Evolutionary conservation across 1,140 invertebrate genomes (phyloP).

Genomic region (Andrena cerasifolii): DNA sequence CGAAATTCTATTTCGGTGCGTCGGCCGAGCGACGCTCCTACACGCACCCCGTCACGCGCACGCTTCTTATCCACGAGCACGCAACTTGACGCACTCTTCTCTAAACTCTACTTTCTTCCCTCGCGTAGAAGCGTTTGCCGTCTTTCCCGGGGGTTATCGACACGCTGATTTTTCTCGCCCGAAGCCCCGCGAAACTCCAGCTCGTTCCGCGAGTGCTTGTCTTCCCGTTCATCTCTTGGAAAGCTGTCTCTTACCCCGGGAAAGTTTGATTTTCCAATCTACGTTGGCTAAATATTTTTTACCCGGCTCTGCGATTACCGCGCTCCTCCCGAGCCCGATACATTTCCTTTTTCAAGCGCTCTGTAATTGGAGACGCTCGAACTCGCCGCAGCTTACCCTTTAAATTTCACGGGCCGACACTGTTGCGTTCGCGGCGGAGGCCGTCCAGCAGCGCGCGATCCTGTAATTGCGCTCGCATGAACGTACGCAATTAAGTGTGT

Average conservation of each 20-base stretch:
- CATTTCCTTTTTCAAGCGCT: background rate
- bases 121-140: background rate
- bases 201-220: no score
- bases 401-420: background rate
- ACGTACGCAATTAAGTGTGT: constrained; percentile 19
- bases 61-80: constrained; percentile 22
- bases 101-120: background rate
- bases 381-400: background rate
- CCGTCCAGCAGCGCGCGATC: background rate
- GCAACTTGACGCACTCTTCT: constrained; percentile 32
- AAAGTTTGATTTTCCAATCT: no score
- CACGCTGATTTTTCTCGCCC: no score
- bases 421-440: no score
- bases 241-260: no score
- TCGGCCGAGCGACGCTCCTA: constrained; percentile 75
- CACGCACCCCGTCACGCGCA: constrained; percentile 51
- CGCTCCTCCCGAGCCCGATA: no score
- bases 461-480: constrained; percentile 18
- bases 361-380: background rate
- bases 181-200: no score
- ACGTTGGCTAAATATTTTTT: no score
- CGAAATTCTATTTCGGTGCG: constrained; percentile 82
- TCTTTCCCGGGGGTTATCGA: no score
- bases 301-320: background rate
- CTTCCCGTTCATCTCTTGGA: no score